Base-by-base conservation (phyloP, 2,797 vertebrate species). In the Xerus rutilus region DNA sequence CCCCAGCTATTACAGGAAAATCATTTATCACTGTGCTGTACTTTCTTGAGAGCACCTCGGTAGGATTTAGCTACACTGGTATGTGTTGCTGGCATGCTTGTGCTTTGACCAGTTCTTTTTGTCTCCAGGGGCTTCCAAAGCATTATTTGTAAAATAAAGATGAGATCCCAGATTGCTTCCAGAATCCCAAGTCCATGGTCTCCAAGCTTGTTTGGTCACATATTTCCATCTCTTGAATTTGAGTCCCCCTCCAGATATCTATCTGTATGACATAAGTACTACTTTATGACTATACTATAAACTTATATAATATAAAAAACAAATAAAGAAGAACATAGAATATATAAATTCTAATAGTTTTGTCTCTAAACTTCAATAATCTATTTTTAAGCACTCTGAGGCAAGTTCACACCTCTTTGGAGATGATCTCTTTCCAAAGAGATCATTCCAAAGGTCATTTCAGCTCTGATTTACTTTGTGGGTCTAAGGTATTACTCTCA, bases 131-230 rank as follows among this genome's bases (percentile, higher is more conserved):
- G 32, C 10, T 73, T 89, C 14, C 15, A 4, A 52, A 52, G 14
- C 49, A 86, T 92, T 59, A 35, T 52, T 15, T 91, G 39, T 77
- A 81, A 92, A 95, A 84, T 32, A 69, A 90, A 73, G 62, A 85
- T 32, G 35, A 77, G 10, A 20, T 57, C 28, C 21, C 28, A 49
- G 76, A 54, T 62, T 23, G 2, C n/a, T 86, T 88, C 49, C 17
- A 0, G 21, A 10, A 73, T 47, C n/a, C 35, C 39, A 90, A 57
- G 20, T 18, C 73, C 78, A 9, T 17, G 39, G 8, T 82, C n/a
- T 65, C 17, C 15, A 52, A 18, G 13, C 13, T 89, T 69, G 2
- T 85, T 82, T 45, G 23, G 43, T 82, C 11, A 18, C 17, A 2
- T 2, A 28, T 18, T 8, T 83, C 35, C 59, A 32, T 10, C 28